Evolutionary conservation across 2,888 invertebrate genomes (phyloP).

Genomic region (Amphipoea oculea): DNA sequence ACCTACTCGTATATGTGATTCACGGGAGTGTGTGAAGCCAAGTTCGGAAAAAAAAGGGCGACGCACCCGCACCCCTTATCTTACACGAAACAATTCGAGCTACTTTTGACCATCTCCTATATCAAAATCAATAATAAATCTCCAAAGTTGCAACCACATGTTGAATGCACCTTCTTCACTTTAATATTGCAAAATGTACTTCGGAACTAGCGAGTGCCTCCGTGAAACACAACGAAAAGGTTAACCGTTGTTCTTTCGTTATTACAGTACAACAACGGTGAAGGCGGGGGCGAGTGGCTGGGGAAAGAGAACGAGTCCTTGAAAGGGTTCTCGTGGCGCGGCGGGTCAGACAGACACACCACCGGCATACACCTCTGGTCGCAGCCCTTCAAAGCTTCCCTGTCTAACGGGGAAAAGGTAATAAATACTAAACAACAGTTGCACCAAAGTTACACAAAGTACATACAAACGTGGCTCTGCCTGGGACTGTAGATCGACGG

Average conservation of each 20-base stretch:
- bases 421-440: conserved; percentile 30
- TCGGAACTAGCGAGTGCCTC: background rate
- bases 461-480: background rate
- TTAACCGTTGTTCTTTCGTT: background rate
- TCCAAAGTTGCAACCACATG: background rate
- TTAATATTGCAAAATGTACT: background rate
- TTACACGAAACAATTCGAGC: background rate
- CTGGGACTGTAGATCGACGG: background rate
- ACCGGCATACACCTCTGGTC: conserved; percentile 99
- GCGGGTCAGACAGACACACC: conserved; percentile 98
- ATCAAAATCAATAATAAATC: background rate
- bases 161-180: background rate
- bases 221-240: background rate
- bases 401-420: conserved; percentile 94
- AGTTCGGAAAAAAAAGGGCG: background rate
- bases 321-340: conserved; percentile 98
- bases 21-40: background rate
- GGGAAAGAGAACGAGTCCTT: conserved; percentile 95
- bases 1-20: background rate
- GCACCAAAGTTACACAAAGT: background rate
- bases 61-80: background rate
- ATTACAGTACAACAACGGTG: conserved; percentile 80
- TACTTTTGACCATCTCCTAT: background rate
- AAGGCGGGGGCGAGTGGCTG: conserved; percentile 94
- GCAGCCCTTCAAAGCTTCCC: conserved; percentile 95